Percentiles rank a stretch among this genome's conserved stretches.
Conservation (phyloP, 2,113 vertebrate genomes). For the Notothenia rossii region DNA sequence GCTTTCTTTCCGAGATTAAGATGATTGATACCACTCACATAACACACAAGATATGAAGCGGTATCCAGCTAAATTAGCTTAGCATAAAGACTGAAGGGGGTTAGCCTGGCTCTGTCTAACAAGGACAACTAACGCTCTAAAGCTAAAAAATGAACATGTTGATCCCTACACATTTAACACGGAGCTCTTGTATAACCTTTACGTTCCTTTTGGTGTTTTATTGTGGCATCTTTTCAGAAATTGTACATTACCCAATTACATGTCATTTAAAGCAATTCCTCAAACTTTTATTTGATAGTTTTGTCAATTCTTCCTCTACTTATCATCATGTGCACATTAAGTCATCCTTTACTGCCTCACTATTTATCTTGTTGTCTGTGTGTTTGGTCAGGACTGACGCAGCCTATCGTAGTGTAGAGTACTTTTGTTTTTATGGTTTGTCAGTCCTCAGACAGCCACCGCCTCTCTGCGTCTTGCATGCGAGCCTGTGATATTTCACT, state of each 20-base stretch:
- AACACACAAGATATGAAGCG: background rate
- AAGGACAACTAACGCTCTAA: too few relatives aligned
- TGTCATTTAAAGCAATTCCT: background rate
- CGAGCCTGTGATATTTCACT: slow-evolving; percentile 28
- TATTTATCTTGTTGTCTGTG: background rate
- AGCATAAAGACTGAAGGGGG: background rate
- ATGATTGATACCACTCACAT: background rate
- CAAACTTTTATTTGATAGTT: background rate
- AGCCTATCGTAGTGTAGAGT: slow-evolving; percentile 5
- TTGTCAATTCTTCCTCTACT: background rate
- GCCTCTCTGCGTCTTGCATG: slow-evolving; percentile 57
- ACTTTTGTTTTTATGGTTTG: background rate
- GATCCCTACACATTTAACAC: background rate
- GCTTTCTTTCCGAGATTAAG: background rate
- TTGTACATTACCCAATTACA: background rate
- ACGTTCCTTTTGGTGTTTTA: background rate
- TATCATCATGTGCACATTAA: background rate
- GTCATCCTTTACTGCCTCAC: background rate
- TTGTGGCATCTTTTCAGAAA: too few relatives aligned
- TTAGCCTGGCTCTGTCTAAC: background rate
- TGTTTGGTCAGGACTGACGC: background rate
- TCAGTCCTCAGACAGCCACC: background rate
- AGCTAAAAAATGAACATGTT: too few relatives aligned
- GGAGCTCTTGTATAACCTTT: background rate
- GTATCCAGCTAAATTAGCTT: slow-evolving; percentile 6